These are phyloP conservation scores for Lasioglossum malachurum DNA, from an alignment of 2,888 invertebrate species.

Conservation along the genomic window DNA sequence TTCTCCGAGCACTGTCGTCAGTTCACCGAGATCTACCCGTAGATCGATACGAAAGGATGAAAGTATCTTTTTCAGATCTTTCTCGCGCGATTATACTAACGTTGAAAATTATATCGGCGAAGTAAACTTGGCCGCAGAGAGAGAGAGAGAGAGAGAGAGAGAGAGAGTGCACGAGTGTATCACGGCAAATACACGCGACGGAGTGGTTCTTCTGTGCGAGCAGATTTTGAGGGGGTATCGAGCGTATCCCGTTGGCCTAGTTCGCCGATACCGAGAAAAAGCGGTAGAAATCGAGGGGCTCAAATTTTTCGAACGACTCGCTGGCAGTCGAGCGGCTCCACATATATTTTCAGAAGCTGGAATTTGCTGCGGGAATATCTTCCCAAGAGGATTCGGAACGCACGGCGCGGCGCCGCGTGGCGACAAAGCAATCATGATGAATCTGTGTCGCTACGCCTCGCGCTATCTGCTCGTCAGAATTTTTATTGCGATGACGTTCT, in stretches of 20 bases:
- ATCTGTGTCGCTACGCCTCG: neutral
- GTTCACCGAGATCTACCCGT: neutral
- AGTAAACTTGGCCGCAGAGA: slow-evolving; percentile 22
- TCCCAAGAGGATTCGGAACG: neutral
- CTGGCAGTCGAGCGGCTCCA: neutral
- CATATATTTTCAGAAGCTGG: neutral
- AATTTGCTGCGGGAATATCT: slow-evolving; percentile 17
- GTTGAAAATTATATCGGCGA: slow-evolving; percentile 19
- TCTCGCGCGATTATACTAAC: neutral
- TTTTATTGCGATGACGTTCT: neutral
- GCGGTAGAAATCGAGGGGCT: slow-evolving; percentile 8
- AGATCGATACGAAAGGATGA: neutral
- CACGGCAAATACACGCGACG: slow-evolving; percentile 8
- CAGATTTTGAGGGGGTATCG: slow-evolving; percentile 60
- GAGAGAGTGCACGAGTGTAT: too few relatives aligned
- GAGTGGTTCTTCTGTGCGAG: slow-evolving; percentile 14
- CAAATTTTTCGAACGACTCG: slow-evolving; percentile 13
- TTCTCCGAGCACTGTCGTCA: neutral
- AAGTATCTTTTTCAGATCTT: slow-evolving; percentile 11
- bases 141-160: too few relatives aligned
- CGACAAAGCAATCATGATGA: neutral
- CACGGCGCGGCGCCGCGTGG: neutral
- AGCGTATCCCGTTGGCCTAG: slow-evolving; percentile 47
- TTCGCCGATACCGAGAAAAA: slow-evolving; percentile 34
- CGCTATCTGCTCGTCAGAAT: neutral